phyloP scores from a whole-genome alignment of 1,140 invertebrate genomes.

The Sycobia sp. region DNA sequence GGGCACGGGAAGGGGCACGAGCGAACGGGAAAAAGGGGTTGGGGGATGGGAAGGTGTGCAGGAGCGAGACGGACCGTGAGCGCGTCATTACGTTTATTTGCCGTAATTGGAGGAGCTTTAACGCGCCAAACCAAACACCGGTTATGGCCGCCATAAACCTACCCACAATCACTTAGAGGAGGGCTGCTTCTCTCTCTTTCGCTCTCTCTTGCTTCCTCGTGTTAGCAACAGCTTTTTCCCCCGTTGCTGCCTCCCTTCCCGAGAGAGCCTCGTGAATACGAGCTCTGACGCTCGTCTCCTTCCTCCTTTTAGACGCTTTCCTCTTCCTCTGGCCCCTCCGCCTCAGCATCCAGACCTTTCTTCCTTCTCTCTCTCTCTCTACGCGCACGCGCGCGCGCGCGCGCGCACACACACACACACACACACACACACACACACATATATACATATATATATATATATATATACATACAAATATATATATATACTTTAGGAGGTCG shows the following conservation, averaged over 20 bases:
- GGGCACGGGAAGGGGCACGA: background rate
- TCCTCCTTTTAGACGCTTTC: background rate
- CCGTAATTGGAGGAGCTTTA: constrained; percentile 54
- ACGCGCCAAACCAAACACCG: constrained; percentile 56
- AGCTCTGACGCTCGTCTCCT: background rate
- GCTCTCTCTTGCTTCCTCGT: background rate
- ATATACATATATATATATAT: no score
- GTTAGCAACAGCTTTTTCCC: background rate
- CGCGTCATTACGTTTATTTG: constrained; percentile 56
- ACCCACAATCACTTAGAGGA: constrained; percentile 56
- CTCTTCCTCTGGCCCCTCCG: no score
- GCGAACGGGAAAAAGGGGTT: constrained; percentile 2
- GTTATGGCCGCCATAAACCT: constrained; percentile 57
- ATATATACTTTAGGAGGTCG: no score
- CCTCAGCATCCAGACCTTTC: no score
- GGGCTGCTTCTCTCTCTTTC: constrained; percentile 41
- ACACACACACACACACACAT: no score
- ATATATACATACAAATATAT: no score
- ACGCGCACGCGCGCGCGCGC: no score
- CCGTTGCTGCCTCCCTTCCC: background rate
- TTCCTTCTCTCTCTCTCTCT: no score
- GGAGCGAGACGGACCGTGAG: no score
- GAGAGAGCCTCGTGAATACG: no score
- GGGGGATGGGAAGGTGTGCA: no score
- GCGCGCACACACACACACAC: no score